Conservation (phyloP, 2,797 vertebrate genomes). For the Sciaenops ocellatus region DNA sequence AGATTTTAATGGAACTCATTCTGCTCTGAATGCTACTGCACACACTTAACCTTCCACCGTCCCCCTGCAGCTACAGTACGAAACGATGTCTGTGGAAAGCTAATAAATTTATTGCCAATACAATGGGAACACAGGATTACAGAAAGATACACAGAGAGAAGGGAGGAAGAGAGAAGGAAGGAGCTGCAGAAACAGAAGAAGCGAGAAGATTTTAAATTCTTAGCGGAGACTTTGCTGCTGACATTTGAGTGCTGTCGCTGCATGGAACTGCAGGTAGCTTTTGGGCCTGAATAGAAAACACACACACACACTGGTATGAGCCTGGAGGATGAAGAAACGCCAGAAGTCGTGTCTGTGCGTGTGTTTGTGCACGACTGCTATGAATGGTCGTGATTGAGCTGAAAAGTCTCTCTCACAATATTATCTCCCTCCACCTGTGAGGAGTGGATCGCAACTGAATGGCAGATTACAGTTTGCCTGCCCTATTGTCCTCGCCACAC, state of each 20-base stretch:
- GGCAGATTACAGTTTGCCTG: constrained; percentile 56
- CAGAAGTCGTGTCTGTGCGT: not conserved
- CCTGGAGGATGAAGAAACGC: not conserved
- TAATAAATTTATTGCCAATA: constrained; percentile 67
- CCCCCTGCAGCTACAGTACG: constrained; percentile 42
- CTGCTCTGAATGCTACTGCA: constrained; percentile 25
- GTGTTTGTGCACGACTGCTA: constrained; percentile 13
- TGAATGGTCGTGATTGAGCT: constrained; percentile 55
- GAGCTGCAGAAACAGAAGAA: not conserved
- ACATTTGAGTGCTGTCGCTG: constrained; percentile 1
- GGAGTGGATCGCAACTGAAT: constrained; percentile 51
- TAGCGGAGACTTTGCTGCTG: constrained; percentile 16
- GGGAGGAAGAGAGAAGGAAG: not conserved
- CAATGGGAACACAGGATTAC: constrained; percentile 47
- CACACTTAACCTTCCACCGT: constrained; percentile 33
- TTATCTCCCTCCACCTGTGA: constrained; percentile 71
- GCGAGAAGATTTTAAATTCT: constrained; percentile 1
- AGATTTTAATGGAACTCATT: constrained; percentile 34
- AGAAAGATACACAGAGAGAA: constrained; percentile 7
- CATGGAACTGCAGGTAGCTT: constrained; percentile 6
- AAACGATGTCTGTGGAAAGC: constrained; percentile 62
- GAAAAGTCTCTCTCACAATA: constrained; percentile 55
- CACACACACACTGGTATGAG: not conserved
- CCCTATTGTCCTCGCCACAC: constrained; percentile 57
- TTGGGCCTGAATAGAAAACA: constrained; percentile 2